Percentiles rank a stretch among this genome's conserved stretches.
Evolutionary conservation across 2,113 vertebrate species (phyloP).

Genomic region (Toxotes chatareus): DNA sequence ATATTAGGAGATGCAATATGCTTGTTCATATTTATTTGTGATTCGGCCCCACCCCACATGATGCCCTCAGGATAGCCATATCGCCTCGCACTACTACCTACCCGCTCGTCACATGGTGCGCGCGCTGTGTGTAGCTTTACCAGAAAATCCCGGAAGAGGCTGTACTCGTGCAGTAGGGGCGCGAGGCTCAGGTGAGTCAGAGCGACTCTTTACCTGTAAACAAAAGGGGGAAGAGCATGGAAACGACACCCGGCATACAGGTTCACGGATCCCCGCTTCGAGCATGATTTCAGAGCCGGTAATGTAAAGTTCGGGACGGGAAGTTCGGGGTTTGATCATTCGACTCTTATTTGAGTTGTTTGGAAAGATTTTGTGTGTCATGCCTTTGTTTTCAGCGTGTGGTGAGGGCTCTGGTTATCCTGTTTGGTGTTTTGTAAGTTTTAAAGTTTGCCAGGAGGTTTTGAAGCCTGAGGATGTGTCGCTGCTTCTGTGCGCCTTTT

Average conservation of each 20-base stretch:
- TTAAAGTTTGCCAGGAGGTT: background rate
- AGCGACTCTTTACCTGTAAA: slow-evolving; percentile 29
- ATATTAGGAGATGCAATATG: too few relatives aligned
- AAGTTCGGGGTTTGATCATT: too few relatives aligned
- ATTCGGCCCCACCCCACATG: too few relatives aligned
- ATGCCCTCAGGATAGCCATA: too few relatives aligned
- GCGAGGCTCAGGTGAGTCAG: slow-evolving; percentile 36
- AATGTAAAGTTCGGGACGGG: background rate
- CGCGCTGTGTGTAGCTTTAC: background rate
- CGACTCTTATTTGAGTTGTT: too few relatives aligned
- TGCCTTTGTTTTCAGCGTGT: too few relatives aligned
- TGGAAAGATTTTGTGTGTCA: background rate
- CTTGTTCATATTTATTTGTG: too few relatives aligned
- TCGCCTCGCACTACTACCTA: background rate
- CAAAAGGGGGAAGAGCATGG: slow-evolving; percentile 36
- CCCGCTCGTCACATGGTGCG: slow-evolving; percentile 28
- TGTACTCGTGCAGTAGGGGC: background rate
- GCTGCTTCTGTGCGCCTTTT: too few relatives aligned
- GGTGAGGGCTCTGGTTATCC: background rate
- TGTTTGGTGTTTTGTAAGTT: background rate
- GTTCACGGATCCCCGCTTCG: background rate
- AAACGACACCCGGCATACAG: background rate
- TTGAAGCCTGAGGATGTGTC: too few relatives aligned
- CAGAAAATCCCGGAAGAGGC: slow-evolving; percentile 75
- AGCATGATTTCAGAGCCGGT: background rate